A percentile compares a stretch with the other conserved stretches of the same genome.
Evolutionary conservation across 2,888 invertebrate genomes (phyloP).

Genomic region (Cryptocephalus moraei): DNA sequence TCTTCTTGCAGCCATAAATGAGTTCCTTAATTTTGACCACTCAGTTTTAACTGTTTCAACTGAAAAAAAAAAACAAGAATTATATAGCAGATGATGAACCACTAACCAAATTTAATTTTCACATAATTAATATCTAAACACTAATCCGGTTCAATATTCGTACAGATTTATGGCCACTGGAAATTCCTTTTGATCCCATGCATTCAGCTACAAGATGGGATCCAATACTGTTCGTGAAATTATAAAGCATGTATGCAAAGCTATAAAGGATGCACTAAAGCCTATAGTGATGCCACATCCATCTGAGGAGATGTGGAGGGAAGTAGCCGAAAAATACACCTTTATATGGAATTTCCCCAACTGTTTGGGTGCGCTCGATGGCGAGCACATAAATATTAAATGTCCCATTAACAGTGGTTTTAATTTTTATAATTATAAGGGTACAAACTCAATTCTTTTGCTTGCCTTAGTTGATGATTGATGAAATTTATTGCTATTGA

Average conservation of each 20-base stretch:
- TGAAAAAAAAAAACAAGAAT: not conserved
- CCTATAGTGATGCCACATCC: not conserved
- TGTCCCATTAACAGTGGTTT: constrained; percentile 4
- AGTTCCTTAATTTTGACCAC: not conserved
- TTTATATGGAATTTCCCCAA: constrained; percentile 2
- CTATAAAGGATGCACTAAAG: too few species aligned
- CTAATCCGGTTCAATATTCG: constrained; percentile 1
- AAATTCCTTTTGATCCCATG: constrained; percentile 6
- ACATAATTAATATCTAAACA: too few species aligned
- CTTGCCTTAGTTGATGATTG: constrained; percentile 5
- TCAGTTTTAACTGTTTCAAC: not conserved
- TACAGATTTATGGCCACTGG: constrained; percentile 15
- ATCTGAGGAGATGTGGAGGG: not conserved
- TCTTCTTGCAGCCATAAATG: not conserved
- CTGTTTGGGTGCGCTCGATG: not conserved
- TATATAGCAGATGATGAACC: too few species aligned
- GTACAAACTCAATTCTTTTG: constrained; percentile 8
- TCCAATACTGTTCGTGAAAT: constrained; percentile 2
- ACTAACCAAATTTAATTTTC: too few species aligned
- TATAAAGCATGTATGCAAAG: too few species aligned
- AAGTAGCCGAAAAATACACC: not conserved
- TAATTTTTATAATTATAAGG: constrained; percentile 12
- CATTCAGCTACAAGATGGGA: constrained; percentile 1
- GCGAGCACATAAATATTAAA: not conserved
- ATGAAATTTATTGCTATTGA: constrained; percentile 17